A percentile compares a stretch with the other conserved stretches of the same genome.
phyloP scores from a whole-genome alignment of 2,113 vertebrate species.

The Pangasianodon hypophthalmus region DNA sequence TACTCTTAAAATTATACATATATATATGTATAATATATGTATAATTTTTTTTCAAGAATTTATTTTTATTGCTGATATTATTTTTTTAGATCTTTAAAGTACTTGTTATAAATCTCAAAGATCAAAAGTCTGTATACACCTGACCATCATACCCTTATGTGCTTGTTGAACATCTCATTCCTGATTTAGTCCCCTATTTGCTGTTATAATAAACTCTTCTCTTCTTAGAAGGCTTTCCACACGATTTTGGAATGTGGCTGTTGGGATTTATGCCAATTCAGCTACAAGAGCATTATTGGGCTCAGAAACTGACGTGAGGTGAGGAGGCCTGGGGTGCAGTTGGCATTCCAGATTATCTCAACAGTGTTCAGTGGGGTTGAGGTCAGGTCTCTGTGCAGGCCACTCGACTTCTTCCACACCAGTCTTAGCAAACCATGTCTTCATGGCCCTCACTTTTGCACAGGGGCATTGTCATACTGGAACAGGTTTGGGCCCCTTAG shows the following conservation, averaged over 20 bases:
- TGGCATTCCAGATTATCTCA: background rate
- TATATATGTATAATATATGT: too few species aligned
- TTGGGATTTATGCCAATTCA: background rate
- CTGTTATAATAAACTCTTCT: background rate
- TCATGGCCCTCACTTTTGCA: background rate
- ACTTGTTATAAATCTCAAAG: background rate
- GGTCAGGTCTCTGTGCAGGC: background rate
- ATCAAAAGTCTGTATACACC: background rate
- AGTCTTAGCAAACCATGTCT: background rate
- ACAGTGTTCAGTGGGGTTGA: background rate
- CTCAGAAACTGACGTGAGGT: background rate
- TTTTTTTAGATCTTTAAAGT: background rate
- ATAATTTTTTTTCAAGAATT: too few species aligned
- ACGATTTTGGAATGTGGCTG: background rate
- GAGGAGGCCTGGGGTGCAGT: background rate
- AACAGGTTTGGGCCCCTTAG: too few species aligned
- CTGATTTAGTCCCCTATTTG: background rate
- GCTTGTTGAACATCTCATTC: background rate
- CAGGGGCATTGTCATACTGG: too few species aligned
- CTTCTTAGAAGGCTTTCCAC: background rate
- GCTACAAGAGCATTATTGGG: background rate
- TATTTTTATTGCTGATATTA: too few species aligned
- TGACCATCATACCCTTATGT: background rate
- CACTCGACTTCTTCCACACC: background rate
- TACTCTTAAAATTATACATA: too few species aligned